phyloP scores from a whole-genome alignment of 2,797 vertebrate species.

The Corythornis leucogaster region DNA sequence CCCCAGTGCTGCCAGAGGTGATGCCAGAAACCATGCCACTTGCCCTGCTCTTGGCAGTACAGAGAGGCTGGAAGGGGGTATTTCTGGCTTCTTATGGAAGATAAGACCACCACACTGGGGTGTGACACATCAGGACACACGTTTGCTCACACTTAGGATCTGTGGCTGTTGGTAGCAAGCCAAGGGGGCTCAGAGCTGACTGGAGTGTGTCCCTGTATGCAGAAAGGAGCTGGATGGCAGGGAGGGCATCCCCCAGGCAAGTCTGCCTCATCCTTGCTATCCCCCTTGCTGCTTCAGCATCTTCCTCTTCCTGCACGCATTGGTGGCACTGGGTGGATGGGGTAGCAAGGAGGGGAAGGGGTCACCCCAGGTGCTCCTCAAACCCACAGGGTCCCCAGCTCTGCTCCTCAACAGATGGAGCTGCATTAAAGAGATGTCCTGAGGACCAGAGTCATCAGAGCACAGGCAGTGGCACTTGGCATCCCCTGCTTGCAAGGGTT shows the following conservation, averaged over 20 bases:
- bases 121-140: neutral
- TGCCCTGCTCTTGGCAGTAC: neutral
- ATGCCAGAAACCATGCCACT: neutral
- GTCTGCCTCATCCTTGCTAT: neutral
- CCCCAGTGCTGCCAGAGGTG: neutral
- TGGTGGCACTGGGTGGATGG: neutral
- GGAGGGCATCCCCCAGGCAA: neutral
- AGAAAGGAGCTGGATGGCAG: neutral
- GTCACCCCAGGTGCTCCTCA: neutral
- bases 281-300: neutral
- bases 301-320: accelerated
- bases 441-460: neutral
- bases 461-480: accelerated
- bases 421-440: neutral
- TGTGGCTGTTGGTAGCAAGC: neutral
- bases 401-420: accelerated
- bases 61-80: neutral
- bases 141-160: neutral
- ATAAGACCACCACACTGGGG: accelerated
- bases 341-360: neutral
- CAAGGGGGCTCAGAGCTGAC: neutral
- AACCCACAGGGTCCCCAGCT: neutral
- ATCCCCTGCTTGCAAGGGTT: neutral
- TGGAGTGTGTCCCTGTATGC: neutral
- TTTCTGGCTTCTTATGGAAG: neutral